A percentile compares a stretch with the other conserved stretches of the same genome.
Conservation (phyloP, 2,113 vertebrate genomes). For the Ginglymostoma cirratum region DNA sequence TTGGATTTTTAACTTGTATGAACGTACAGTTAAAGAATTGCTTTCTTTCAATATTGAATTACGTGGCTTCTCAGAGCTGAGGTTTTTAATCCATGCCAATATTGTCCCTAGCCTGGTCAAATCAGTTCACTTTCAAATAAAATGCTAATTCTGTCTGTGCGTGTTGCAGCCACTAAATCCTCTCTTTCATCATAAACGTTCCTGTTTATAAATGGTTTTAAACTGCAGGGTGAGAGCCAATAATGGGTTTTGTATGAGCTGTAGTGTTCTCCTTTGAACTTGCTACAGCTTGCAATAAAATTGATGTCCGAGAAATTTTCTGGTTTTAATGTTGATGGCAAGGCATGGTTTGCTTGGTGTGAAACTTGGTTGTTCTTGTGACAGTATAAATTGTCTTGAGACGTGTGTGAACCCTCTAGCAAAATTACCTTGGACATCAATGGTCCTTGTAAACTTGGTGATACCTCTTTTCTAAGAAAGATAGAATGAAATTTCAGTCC, state of each 20-base stretch:
- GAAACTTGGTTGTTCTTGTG: background rate
- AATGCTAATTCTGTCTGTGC: background rate
- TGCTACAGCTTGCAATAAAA: background rate
- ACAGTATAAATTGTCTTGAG: background rate
- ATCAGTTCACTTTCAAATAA: background rate
- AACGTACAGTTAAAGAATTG: background rate
- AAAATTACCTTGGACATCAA: background rate
- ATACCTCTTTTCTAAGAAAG: background rate
- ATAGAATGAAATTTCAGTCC: background rate
- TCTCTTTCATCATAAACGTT: background rate
- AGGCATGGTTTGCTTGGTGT: background rate
- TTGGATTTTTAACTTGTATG: background rate
- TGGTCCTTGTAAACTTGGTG: background rate
- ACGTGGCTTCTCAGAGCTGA: background rate
- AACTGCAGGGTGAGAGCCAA: background rate
- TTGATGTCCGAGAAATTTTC: background rate
- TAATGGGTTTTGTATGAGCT: background rate
- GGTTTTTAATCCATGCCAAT: background rate
- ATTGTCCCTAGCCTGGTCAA: background rate
- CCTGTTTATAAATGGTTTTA: background rate
- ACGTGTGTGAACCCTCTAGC: no score
- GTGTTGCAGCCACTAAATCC: background rate
- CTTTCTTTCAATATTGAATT: background rate
- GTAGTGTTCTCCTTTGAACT: background rate
- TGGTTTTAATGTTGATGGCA: background rate